Evolutionary conservation across 2,113 vertebrate genomes (phyloP).

Genomic region (Macroglossus sobrinus): DNA sequence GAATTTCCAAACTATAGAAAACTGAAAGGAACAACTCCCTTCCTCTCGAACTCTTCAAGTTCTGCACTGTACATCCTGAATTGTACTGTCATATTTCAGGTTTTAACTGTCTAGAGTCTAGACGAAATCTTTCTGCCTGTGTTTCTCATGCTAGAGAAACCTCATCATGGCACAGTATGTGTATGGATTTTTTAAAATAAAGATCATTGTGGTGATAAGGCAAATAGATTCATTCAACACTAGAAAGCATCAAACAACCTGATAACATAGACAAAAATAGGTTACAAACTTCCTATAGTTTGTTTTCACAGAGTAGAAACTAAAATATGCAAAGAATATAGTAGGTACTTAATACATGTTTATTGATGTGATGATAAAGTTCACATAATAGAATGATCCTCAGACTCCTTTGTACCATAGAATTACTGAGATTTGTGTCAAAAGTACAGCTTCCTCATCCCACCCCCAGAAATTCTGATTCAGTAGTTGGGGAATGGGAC

Average conservation of each 20-base stretch:
- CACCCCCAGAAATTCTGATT: background rate
- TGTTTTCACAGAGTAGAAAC: background rate
- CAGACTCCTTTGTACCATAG: background rate
- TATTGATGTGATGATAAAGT: background rate
- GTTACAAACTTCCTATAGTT: background rate
- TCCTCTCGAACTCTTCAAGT: conserved; percentile 13
- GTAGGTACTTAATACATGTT: background rate
- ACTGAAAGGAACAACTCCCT: conserved; percentile 10
- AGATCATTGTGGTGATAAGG: background rate
- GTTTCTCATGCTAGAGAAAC: conserved; percentile 29
- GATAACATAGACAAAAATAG: background rate
- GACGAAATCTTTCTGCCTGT: background rate
- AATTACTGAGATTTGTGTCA: background rate
- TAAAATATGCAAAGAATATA: background rate
- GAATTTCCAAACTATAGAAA: conserved; percentile 50
- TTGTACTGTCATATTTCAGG: background rate
- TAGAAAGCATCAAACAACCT: background rate
- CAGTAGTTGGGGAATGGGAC: background rate
- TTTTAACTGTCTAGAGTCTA: background rate
- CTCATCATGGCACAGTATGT: background rate
- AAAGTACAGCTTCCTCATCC: background rate
- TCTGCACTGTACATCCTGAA: background rate
- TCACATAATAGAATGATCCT: background rate
- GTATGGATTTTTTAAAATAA: conserved; percentile 22
- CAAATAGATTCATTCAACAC: background rate